A percentile compares a stretch with the other conserved stretches of the same genome.
Evolutionary conservation across 2,888 invertebrate species (phyloP).

Genomic region (Troides helena): DNA sequence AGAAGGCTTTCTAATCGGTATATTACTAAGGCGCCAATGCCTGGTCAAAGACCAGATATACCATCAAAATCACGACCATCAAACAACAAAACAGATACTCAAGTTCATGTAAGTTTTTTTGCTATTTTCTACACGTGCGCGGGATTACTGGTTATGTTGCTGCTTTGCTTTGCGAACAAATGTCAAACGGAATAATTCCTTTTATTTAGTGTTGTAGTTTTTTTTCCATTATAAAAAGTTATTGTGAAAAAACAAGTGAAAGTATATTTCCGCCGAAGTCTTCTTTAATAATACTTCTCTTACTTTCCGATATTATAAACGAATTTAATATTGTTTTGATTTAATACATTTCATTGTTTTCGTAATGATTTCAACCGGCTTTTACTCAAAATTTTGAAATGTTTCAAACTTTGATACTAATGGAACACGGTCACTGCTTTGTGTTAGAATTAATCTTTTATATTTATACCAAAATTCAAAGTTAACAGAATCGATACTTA

Average conservation of each 20-base stretch:
- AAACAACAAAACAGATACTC: slow-evolving; percentile 39
- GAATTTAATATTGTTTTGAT: slow-evolving; percentile 1
- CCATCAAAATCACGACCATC: slow-evolving; percentile 49
- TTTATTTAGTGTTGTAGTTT: not conserved
- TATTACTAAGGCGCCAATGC: slow-evolving; percentile 52
- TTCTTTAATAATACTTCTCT: not conserved
- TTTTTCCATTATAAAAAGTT: slow-evolving; percentile 16
- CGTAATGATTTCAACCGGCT: not conserved
- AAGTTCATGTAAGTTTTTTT: slow-evolving; percentile 54
- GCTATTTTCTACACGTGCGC: not conserved
- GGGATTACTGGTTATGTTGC: not conserved
- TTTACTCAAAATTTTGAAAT: not conserved
- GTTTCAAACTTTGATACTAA: not conserved
- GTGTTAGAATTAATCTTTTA: too few species aligned
- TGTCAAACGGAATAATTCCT: slow-evolving; percentile 15
- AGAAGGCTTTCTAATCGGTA: slow-evolving; percentile 72
- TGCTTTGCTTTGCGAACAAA: not conserved
- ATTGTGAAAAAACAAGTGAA: slow-evolving; percentile 27
- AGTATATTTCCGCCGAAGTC: slow-evolving; percentile 12
- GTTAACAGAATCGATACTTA: too few species aligned
- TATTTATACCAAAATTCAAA: too few species aligned
- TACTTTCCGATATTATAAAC: not conserved
- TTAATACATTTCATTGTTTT: not conserved
- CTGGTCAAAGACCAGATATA: slow-evolving; percentile 47
- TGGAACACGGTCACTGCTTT: not conserved